A percentile compares a stretch with the other conserved stretches of the same genome.
These are phyloP conservation scores for Gopherus evgoodei DNA, from an alignment of 2,113 vertebrate species.

Conservation along the genomic window DNA sequence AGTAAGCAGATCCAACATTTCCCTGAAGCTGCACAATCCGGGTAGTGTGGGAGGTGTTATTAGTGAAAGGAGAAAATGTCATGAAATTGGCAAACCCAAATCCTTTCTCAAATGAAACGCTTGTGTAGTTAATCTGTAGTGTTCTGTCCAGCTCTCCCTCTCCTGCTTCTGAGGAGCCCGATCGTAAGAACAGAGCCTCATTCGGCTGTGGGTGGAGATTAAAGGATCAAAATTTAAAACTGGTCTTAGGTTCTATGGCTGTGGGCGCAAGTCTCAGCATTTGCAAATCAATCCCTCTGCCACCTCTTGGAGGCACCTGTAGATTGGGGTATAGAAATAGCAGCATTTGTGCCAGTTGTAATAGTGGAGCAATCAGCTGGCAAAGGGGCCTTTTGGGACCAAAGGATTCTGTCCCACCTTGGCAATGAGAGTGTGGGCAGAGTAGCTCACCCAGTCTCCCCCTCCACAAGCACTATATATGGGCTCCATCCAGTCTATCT, in stretches of 20 bases:
- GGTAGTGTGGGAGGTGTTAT: neutral
- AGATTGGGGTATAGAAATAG: neutral
- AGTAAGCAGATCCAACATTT: neutral
- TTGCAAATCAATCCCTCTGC: neutral
- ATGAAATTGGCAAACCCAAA: slow-evolving; percentile 44
- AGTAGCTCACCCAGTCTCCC: neutral
- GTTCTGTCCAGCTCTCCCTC: neutral
- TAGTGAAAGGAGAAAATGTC: neutral
- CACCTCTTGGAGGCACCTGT: neutral
- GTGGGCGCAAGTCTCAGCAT: neutral
- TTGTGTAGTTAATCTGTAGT: neutral
- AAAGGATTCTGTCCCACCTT: neutral
- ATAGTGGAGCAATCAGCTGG: neutral
- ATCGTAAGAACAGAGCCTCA: neutral
- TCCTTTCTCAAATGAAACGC: neutral
- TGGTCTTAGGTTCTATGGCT: neutral
- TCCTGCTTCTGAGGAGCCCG: neutral
- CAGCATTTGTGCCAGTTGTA: neutral
- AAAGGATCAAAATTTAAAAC: neutral
- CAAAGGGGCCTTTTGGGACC: neutral
- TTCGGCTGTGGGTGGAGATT: neutral
- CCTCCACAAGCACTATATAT: neutral
- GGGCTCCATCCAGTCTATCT: neutral
- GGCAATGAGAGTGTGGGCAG: neutral
- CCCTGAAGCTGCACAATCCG: neutral